Percentiles rank a stretch among this genome's conserved stretches.
Evolutionary conservation across 2,888 invertebrate species (phyloP).

Genomic region (Idaea aversata): DNA sequence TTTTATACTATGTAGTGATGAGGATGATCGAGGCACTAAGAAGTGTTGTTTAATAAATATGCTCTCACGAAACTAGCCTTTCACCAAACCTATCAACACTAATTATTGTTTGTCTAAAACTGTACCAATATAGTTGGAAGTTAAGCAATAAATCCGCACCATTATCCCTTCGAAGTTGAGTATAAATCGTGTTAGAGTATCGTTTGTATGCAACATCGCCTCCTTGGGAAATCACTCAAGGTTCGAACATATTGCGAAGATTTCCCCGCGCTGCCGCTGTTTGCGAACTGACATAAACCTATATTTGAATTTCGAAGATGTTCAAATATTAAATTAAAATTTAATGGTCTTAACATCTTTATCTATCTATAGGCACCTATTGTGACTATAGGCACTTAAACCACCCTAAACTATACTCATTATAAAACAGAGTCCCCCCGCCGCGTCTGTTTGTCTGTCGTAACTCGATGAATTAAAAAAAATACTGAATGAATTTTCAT

Average conservation of each 20-base stretch:
- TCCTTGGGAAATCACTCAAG: slow-evolving; percentile 78
- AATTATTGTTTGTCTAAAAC: slow-evolving; percentile 1
- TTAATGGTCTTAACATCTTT: no score
- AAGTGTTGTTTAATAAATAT: background rate
- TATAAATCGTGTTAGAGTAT: slow-evolving; percentile 75
- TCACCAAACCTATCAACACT: background rate
- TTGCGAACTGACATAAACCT: slow-evolving; percentile 31
- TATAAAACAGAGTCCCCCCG: no score
- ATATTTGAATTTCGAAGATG: slow-evolving; percentile 2
- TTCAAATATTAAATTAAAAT: background rate
- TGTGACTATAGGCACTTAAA: no score
- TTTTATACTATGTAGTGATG: no score
- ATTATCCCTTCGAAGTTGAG: slow-evolving; percentile 10
- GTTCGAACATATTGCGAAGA: slow-evolving; percentile 69
- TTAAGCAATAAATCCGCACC: background rate
- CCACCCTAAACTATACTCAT: no score
- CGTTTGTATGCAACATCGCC: slow-evolving; percentile 79
- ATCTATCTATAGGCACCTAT: no score
- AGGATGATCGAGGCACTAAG: no score
- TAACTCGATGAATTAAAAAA: no score
- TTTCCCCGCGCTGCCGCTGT: slow-evolving; percentile 33
- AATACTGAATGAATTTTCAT: no score
- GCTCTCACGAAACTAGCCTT: background rate
- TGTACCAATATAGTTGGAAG: background rate
- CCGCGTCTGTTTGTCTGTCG: no score